Base-by-base conservation (phyloP, 35 echinoderm and acorn worm genomes). In the Stichopus chloronotus region DNA sequence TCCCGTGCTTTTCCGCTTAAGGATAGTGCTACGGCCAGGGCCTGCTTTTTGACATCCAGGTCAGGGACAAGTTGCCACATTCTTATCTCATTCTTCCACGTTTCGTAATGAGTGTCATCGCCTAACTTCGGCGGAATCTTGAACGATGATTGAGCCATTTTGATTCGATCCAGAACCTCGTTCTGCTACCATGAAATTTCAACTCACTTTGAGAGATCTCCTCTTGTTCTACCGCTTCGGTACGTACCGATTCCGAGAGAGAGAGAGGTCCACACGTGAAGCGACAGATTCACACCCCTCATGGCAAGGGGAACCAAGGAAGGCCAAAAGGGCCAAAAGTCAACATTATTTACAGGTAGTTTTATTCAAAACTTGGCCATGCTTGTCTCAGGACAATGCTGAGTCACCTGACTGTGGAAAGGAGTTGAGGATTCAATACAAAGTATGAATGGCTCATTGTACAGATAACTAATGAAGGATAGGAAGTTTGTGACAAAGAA, bases 41-140 rank as follows among this genome's bases (percentile, higher is more conserved):
- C 87, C 25, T 90, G 87, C 43, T 90, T 90, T 14, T 53, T 74
- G 7, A 30, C 21, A 53, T 53, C 52, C 22, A 90, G 30, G 13
- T 92, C 77, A 9, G 76, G 81, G 5, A 92, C 90, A 9, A 92
- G 63, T 24, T 54, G 57, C 87, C 87, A 91, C 89, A 91, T 78
- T 21, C 17, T 55, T n/a, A 91, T 19, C 59, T 91, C 52, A 68
- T 91, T 91, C 56, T 91, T 91, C 89, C 89, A 91, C 56, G 89
- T 91, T 91, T 91, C 89, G 56, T 91, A 91, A 54, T 5, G 2
- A 56, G 25, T 91, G 17, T 79, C 89, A 55, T 76, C 53, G 89
- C 89, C 72, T 63, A 91, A 79, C 22, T 76, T 91, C 74, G 72
- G 89, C 65, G 69, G 89, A 91, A 78, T 91, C 56, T 91, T 91